Base-by-base conservation (phyloP, 2,797 vertebrate species). In the Tangara arthus region DNA sequence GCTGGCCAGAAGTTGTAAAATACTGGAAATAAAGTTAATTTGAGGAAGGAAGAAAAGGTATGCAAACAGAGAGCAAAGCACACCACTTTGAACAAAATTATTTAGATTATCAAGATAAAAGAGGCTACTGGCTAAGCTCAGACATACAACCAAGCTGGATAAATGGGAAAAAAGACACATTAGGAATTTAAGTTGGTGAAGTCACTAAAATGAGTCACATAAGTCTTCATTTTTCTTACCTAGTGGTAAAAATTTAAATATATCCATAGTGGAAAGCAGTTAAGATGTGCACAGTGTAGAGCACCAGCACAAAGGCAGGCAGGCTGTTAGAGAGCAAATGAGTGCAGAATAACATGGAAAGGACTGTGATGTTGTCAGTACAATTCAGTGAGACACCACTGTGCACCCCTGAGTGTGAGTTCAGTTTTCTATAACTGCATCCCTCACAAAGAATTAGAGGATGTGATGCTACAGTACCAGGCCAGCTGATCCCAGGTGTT, bases 401-500 rank as follows among this genome's bases (percentile, higher is more conserved):
- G 0, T 12, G 23, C 35, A 53, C 5, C 41, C 28, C 64, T 39
- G 37, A 47, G 27, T 24, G 23, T 23, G 47, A 68, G n/a, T 55
- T 66, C 21, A 9, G 64, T 65, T 69, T 35, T 34, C 44, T 32
- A 42, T 37, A n/a, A 49, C 2, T 50, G 37, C 6, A 34, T 28
- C 39, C 44, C 53, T 35, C 9, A 15, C 28, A 59, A 30, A 41
- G 63, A 30, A 14, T 15, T 7, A 17, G 49, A 35, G 44, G 61
- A 49, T n/a, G 53, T 0, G 4, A 46, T 30, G 66, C 37, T 37
- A 15, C 75, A 57, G 37, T 34, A 89, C 14, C 57, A 82, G 96
- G 90, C 41, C 93, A 79, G 19, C 16, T 84, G 77, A 79, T 82
- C 80, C 92, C 92, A 81, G 56, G 90, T 84, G 93, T 69, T 87